phyloP scores from a whole-genome alignment of 2,113 vertebrate species.

The Chaetura pelagica region DNA sequence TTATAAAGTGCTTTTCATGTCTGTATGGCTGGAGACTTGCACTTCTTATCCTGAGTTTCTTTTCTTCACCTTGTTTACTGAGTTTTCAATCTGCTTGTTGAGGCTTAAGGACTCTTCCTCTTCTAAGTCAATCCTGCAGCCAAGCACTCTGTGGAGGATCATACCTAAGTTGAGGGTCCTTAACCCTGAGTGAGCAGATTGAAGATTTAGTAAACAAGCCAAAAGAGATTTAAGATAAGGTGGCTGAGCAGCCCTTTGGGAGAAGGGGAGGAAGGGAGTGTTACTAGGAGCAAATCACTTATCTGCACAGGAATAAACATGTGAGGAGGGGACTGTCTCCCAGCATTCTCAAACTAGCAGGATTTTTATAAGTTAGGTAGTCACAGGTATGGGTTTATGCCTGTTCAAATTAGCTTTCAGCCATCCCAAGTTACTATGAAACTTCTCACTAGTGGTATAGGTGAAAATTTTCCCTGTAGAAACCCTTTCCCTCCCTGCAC shows the following conservation, averaged over 20 bases:
- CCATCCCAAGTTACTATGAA: not conserved
- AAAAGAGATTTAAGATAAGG: not conserved
- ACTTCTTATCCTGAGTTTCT: not conserved
- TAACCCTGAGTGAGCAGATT: not conserved
- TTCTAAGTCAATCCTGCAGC: not conserved
- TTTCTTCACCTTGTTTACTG: conserved; percentile 22
- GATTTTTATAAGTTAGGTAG: not conserved
- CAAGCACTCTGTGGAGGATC: not conserved
- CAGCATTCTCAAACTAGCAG: not conserved
- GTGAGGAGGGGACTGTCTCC: not conserved
- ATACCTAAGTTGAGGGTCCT: conserved; percentile 17
- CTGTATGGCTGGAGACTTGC: not conserved
- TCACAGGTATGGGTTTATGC: not conserved
- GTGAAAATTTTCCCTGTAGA: not conserved
- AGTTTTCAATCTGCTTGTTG: conserved; percentile 44
- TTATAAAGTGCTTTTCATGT: not conserved
- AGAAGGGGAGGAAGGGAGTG: not conserved
- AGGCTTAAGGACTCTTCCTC: conserved; percentile 26
- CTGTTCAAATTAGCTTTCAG: not conserved
- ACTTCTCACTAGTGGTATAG: not conserved
- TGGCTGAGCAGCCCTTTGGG: not conserved
- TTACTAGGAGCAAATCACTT: not conserved
- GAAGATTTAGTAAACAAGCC: not conserved
- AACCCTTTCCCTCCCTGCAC: not conserved
- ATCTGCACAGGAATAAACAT: not conserved